phyloP scores from a whole-genome alignment of 1,140 invertebrate species.

The Oryzaephilus surinamensis region DNA sequence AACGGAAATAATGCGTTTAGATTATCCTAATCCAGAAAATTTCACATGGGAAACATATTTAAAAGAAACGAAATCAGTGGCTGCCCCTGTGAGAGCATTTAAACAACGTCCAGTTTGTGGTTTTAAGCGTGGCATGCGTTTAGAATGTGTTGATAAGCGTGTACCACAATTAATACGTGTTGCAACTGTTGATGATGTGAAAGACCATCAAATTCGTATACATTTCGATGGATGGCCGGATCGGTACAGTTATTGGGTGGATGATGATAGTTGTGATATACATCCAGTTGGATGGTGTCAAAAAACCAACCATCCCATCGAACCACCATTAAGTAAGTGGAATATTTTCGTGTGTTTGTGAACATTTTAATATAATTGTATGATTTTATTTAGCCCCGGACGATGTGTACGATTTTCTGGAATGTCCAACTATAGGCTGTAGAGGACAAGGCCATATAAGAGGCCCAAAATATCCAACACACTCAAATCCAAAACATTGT shows the following conservation, averaged over 20 bases:
- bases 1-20: too few species aligned
- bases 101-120: constrained; percentile 63
- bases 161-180: constrained; percentile 75
- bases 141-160: constrained; percentile 84
- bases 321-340: constrained; percentile 64
- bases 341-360: constrained; percentile 2
- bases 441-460: constrained; percentile 67
- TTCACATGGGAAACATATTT: constrained; percentile 86
- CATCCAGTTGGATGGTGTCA: constrained; percentile 86
- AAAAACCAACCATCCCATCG: constrained; percentile 76
- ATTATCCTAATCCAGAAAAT: constrained; percentile 55
- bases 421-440: constrained; percentile 68
- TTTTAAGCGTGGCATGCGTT: constrained; percentile 80
- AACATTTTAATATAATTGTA: constrained; percentile 2
- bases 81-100: constrained; percentile 77
- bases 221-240: constrained; percentile 87
- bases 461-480: constrained; percentile 63
- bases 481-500: constrained; percentile 68
- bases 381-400: constrained; percentile 41
- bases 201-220: constrained; percentile 67
- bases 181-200: constrained; percentile 69
- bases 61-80: constrained; percentile 57
- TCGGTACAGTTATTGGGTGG: constrained; percentile 78
- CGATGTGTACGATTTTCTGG: constrained; percentile 45
- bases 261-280: constrained; percentile 82